A percentile compares a stretch with the other conserved stretches of the same genome.
Conservation (phyloP, 2,113 vertebrate species). For the Varanus komodoensis region DNA sequence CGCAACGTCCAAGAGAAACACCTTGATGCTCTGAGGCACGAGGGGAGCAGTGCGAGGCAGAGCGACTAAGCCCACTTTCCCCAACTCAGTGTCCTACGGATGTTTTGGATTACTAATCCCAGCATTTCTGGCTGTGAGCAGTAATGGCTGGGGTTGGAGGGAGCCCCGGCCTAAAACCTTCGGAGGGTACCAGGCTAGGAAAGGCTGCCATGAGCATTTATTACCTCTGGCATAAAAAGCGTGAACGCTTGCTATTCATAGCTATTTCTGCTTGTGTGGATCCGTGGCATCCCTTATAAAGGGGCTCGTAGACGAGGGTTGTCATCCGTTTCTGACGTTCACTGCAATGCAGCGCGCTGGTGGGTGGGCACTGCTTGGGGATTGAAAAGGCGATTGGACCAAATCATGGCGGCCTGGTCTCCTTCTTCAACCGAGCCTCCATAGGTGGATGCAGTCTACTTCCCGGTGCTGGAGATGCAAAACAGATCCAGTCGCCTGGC, state of each 20-base stretch:
- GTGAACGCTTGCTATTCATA: not conserved
- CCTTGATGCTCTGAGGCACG: not conserved
- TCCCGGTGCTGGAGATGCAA: not conserved
- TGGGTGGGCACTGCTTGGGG: too few relatives aligned
- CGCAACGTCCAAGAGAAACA: not conserved
- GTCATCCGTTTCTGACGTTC: not conserved
- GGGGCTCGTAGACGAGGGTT: not conserved
- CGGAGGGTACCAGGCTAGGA: too few relatives aligned
- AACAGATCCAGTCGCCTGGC: not conserved
- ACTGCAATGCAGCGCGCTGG: not conserved
- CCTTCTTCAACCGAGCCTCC: not conserved
- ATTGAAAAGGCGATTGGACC: too few relatives aligned
- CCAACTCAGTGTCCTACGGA: too few relatives aligned
- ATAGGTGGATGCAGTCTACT: not conserved
- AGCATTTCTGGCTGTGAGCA: too few relatives aligned
- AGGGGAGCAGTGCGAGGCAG: not conserved
- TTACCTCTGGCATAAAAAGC: too few relatives aligned
- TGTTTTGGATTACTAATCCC: too few relatives aligned
- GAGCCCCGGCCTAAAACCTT: too few relatives aligned
- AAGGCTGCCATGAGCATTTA: too few relatives aligned
- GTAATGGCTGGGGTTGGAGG: too few relatives aligned
- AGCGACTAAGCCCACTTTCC: too few relatives aligned
- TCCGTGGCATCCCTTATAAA: not conserved
- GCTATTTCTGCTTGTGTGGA: not conserved
- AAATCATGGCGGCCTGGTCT: not conserved